Percentiles rank a stretch among this genome's conserved stretches.
Conservation (phyloP, 2,888 invertebrate genomes). For the Troides aeacus region DNA sequence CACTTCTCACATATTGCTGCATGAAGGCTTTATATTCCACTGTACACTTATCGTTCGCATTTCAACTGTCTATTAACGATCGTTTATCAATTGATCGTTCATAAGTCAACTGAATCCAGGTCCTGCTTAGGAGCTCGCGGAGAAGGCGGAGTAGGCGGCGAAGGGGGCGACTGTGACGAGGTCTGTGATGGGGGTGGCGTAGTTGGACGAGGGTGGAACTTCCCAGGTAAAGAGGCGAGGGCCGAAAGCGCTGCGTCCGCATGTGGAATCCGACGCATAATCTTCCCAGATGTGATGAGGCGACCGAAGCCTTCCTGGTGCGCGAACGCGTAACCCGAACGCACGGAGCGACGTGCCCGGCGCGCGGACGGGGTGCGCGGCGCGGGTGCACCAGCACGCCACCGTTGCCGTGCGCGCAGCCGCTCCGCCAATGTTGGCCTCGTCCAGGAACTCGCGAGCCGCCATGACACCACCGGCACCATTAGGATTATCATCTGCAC, state of each 20-base stretch:
- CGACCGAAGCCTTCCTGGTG: constrained; percentile 98
- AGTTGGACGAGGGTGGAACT: constrained; percentile 87
- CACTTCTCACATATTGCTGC: neutral
- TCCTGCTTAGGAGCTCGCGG: constrained; percentile 85
- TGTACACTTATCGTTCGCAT: neutral
- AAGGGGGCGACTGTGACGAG: constrained; percentile 36
- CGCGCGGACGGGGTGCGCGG: constrained; percentile 92
- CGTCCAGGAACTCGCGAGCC: constrained; percentile 96
- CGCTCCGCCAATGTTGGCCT: constrained; percentile 95
- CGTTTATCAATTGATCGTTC: constrained; percentile 40
- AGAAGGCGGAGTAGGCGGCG: constrained; percentile 52
- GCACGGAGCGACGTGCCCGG: constrained; percentile 92
- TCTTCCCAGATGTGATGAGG: constrained; percentile 97
- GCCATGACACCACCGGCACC: constrained; percentile 95
- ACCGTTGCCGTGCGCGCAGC: constrained; percentile 88
- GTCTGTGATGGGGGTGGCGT: constrained; percentile 64
- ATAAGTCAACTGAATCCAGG: constrained; percentile 86
- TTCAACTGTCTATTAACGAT: neutral
- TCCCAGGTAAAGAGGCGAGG: constrained; percentile 79
- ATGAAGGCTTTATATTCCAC: neutral
- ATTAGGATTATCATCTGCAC: constrained; percentile 86
- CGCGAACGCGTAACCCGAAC: constrained; percentile 98
- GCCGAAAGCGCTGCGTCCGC: constrained; percentile 86
- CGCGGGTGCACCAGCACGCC: constrained; percentile 87
- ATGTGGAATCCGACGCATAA: constrained; percentile 92